Evolutionary conservation across 2,113 vertebrate genomes (phyloP), one percentile per base, ranked within the genome.

Genomic region (Perognathus longimembris): DNA sequence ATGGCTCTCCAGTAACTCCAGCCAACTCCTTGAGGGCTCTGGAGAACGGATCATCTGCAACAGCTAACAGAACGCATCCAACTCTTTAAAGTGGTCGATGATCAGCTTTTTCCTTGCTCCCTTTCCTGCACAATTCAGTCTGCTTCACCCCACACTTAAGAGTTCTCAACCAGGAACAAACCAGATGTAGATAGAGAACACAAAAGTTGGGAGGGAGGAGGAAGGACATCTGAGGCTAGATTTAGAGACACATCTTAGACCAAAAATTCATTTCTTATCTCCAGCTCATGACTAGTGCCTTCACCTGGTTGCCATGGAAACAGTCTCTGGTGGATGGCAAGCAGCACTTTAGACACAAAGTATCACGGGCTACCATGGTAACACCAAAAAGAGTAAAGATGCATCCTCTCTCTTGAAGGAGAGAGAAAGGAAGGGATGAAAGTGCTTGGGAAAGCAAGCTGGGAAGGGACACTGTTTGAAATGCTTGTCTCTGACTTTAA

Each of bases 231-330:
- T n/a, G 24, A 88, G 92, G 63, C 20, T 59, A 80, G 71, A 91
- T 73, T 85, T 57, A 93, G 71, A 92, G 15, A 75, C 42, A 57
- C 7, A 86, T 84, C 32, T 91, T 86, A 93, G 74, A 95, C 59
- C 67, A 79, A 73, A n/a, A 81, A 88, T 92, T 84, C 59, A 74
- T 95, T 89, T 91, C 91, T 30, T 70, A 15, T 42, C 90, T 87
- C 71, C 89, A 91, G 81, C 92, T 93, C 64, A 88, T 54, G 81
- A 92, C 83, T 87, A 88, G 7, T 91, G 88, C 88, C 87, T 91
- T 96, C 75, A 97, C 97, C 97, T 97, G 97, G 95, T 90, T 97
- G 92, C 89, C 82, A 94, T 76, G 87, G 95, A 89, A 97, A 93
- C 91, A 95, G 89, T 96, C 87, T 96, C 92, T 84, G 63, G 42